Base-by-base conservation (phyloP, 2,888 invertebrate genomes). In the Drosophila meridionalis region DNA sequence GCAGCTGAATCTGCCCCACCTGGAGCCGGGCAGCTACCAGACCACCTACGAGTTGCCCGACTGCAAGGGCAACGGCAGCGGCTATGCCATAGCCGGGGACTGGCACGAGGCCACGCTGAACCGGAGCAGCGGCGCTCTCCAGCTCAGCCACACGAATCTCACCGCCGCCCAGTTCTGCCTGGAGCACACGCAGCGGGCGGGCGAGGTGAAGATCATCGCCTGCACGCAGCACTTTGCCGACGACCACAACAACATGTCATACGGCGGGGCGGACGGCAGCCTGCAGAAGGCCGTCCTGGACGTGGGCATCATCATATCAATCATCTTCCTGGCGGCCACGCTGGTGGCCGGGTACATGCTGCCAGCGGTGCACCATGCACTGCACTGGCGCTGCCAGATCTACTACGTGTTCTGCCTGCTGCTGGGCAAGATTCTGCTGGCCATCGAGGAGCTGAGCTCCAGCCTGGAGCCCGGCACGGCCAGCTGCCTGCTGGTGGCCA, bases 311-410 rank as follows among this genome's bases (percentile, higher is more conserved):
- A 95, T 97, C 68, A 95, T 97, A 85, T 97, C 97, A 85, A 96
- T 96, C 4, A 95, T 96, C 74, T 97, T 97, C 94, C 94, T 97
- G 92, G 95, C 96, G 47, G 96, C 97, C 26, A 97, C 97, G 61
- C 93, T 97, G 89, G 96, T 95, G 53, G 96, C 97, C 12, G 96
- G 97, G 26, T 96, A 96, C 89, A 94, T 97, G 83, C 94, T 97
- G 92, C 97, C 97, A 61, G 96, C 96, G 80, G 96, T 96, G 85
- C 96, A 96, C 94, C 97, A 97, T 94, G 96, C 97, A 77, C 94
- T 97, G 86, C 97, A 97, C 93, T 97, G 97, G 96, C 95, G 97
- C 89, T 97, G 97, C 92, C 97, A 97, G 94, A 97, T 97, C 80
- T 96, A 97, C 93, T 97, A 97, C 93, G 97, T 97, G 82, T 95